These are phyloP conservation scores for Chelon labrosus DNA, from an alignment of 2,797 vertebrate genomes.

Conservation along the genomic window DNA sequence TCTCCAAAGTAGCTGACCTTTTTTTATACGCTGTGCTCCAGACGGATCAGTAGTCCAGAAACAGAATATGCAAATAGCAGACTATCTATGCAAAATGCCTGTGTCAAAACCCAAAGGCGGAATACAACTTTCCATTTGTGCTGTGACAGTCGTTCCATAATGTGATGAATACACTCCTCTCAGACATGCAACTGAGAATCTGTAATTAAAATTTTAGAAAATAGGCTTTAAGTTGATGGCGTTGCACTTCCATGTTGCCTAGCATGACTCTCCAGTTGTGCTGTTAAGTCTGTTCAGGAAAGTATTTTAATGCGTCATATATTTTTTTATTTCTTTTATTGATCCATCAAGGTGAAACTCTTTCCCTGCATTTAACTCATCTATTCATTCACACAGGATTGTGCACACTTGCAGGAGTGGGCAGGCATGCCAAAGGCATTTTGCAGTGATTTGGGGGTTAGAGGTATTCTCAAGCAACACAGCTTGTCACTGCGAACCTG, in stretches of 20 bases:
- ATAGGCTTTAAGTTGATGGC: not conserved
- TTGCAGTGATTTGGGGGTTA: no score
- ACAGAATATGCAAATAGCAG: slow-evolving; percentile 38
- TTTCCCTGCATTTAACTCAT: no score
- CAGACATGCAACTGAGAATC: not conserved
- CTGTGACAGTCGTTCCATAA: not conserved
- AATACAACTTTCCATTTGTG: slow-evolving; percentile 1
- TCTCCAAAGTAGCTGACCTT: slow-evolving; percentile 9
- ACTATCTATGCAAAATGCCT: slow-evolving; percentile 35
- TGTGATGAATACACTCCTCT: not conserved
- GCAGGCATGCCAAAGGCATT: no score
- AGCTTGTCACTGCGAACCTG: no score
- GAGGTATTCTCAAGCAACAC: no score
- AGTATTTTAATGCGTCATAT: no score
- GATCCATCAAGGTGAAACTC: no score
- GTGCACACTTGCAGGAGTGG: no score
- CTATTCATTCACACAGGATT: no score
- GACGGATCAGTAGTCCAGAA: slow-evolving; percentile 17
- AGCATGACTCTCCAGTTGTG: not conserved
- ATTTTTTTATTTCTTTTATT: no score
- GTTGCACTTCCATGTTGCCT: not conserved
- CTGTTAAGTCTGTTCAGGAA: not conserved
- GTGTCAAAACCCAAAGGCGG: slow-evolving; percentile 5
- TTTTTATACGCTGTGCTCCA: not conserved
- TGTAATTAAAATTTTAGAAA: not conserved